Evolutionary conservation across 1,140 invertebrate genomes (phyloP), one percentile per base, ranked within the genome.

Genomic region (Vollenhovia emeryi): DNA sequence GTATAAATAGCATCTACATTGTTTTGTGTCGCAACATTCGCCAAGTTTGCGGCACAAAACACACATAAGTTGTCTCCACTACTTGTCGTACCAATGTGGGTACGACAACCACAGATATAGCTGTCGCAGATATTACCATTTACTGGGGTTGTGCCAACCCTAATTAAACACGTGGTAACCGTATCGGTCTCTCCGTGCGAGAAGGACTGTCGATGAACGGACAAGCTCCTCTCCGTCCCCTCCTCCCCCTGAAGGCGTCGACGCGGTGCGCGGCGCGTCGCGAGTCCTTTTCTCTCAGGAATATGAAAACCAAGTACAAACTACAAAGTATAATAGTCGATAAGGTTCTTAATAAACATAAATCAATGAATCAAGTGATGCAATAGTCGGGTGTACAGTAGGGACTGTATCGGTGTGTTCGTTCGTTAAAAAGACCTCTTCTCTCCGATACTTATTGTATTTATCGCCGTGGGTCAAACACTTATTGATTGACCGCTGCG

Each of bases 221-320:
- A 18, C n/a, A 13, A 11, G 18, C n/a, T 4, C 27, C 11, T 40
- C 30, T 21, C 4, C 50, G 9, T 18, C 18, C n/a, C 18, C 55
- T 30, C 15, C 24, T 11, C 9, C 8, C 18, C 43, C 8, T 21
- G 21, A 69, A 62, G 85, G 79, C 24, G 40, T 43, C 78, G 74
- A 48, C 52, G 52, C 78, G 73, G 45, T 15, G 55, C 43, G 30
- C 21, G 60, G 57, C 73, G 66, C 84, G 89, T 66, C 83, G 86
- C 86, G 84, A 90, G 84, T 87, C 84, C 91, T 93, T 66, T 66
- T 90, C 91, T 93, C 93, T 94, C 93, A 94, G 93, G 93, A 91
- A 93, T 91, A 93, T 92, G 91, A 90, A 93, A 94, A 92, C 86
- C 93, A 94, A 94, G 93, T 94, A 94, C 94, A 94, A 94, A 94